Percentiles rank a stretch among this genome's conserved stretches.
Conservation (phyloP, 1,140 invertebrate species). For the Neodiprion virginianus region DNA sequence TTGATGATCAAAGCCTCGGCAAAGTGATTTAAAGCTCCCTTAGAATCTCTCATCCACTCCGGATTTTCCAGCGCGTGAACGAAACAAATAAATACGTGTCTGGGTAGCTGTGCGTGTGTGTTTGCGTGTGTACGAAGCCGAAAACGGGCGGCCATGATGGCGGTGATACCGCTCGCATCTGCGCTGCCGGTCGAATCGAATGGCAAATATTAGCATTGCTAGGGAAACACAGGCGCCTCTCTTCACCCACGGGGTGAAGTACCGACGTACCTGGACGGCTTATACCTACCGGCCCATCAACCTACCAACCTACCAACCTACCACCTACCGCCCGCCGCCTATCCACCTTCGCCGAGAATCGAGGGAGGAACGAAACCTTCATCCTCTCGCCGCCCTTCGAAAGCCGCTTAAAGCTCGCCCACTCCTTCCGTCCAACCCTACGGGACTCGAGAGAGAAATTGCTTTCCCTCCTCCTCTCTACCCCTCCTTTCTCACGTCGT, state of each 20-base stretch:
- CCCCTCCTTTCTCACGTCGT: conserved; percentile 21
- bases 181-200: conserved; percentile 46
- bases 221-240: conserved; percentile 45
- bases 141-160: too few species aligned
- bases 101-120: too few species aligned
- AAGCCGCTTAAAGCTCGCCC: conserved; percentile 57
- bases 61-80: too few species aligned
- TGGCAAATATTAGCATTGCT: conserved; percentile 59
- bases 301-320: too few species aligned
- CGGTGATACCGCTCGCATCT: not conserved
- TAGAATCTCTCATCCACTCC: too few species aligned
- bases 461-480: conserved; percentile 18
- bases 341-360: too few species aligned
- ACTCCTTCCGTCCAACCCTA: conserved; percentile 1
- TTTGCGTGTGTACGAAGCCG: too few species aligned
- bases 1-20: too few species aligned
- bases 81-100: too few species aligned
- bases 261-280: not conserved
- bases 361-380: not conserved
- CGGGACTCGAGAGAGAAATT: too few species aligned
- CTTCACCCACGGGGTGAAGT: not conserved
- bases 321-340: too few species aligned
- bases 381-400: conserved; percentile 44
- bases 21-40: too few species aligned
- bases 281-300: not conserved